These are phyloP conservation scores for Lypha dubia DNA, from an alignment of 2,888 invertebrate genomes.

Conservation along the genomic window DNA sequence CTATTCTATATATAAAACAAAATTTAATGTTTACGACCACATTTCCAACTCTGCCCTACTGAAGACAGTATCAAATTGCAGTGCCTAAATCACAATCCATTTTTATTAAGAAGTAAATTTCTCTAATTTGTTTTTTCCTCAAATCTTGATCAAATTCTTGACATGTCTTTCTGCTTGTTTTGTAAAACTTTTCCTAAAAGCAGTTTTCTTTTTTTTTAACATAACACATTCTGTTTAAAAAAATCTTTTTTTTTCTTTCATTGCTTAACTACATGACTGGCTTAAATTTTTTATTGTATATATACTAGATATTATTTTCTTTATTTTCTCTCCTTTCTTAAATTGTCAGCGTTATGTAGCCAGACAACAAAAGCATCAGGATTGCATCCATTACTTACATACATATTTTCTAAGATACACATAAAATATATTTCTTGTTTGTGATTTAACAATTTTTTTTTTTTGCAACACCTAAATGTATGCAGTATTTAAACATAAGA, in stretches of 20 bases:
- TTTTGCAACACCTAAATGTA: conserved; percentile 59
- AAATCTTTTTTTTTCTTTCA: neutral
- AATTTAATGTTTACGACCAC: too few relatives aligned
- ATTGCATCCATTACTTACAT: conserved; percentile 37
- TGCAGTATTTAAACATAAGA: conserved; percentile 34
- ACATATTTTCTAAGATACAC: neutral
- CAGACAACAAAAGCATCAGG: conserved; percentile 59
- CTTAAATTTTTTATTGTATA: conserved; percentile 28
- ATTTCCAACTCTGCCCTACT: too few relatives aligned
- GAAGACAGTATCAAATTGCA: too few relatives aligned
- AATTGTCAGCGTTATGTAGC: conserved; percentile 47
- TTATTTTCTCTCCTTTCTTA: conserved; percentile 3
- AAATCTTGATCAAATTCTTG: too few relatives aligned
- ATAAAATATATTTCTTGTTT: conserved; percentile 8
- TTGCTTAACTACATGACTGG: conserved; percentile 10
- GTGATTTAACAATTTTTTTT: too few relatives aligned
- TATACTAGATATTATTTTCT: neutral
- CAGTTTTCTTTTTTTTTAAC: neutral
- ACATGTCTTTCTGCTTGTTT: too few relatives aligned
- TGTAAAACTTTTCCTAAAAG: neutral
- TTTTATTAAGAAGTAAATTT: too few relatives aligned
- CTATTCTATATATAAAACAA: too few relatives aligned
- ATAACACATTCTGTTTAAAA: neutral
- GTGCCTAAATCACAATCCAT: too few relatives aligned
- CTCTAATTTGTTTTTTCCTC: too few relatives aligned